phyloP scores from a whole-genome alignment of 2,113 vertebrate species.

The Pomatorhinus ruficollis region DNA sequence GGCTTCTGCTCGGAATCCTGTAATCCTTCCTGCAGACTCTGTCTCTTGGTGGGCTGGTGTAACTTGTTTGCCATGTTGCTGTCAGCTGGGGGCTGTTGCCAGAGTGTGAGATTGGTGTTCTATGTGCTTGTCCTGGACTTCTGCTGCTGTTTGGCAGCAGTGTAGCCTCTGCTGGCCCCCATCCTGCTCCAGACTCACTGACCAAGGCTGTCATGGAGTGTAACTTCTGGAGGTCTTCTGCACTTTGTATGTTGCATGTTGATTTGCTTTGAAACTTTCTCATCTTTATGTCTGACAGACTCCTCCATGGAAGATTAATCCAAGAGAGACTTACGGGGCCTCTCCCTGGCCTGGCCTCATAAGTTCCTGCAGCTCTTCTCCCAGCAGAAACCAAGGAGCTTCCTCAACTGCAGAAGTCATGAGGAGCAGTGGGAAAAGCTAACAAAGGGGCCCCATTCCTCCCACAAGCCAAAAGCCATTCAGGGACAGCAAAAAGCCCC shows the following conservation, averaged over 20 bases:
- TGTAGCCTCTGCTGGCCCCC: background rate
- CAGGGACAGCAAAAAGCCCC: background rate
- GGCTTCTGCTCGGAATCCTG: background rate
- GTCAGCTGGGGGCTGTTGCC: background rate
- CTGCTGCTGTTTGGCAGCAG: background rate
- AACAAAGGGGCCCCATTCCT: background rate
- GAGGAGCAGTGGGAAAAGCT: background rate
- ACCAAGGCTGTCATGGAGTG: background rate
- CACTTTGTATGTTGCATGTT: background rate
- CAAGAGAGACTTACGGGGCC: background rate
- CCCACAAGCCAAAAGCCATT: background rate
- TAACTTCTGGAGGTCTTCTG: background rate
- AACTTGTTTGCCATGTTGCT: fast-evolving
- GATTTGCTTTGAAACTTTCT: background rate
- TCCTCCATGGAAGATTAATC: background rate
- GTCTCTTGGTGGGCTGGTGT: background rate
- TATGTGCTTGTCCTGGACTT: background rate
- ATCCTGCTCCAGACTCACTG: background rate
- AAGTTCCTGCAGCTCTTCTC: background rate
- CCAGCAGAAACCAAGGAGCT: background rate
- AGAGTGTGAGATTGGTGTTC: background rate
- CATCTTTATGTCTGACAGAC: background rate
- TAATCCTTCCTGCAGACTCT: background rate
- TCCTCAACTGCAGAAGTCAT: background rate
- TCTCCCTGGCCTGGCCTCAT: background rate